A percentile compares a stretch with the other conserved stretches of the same genome.
These are phyloP conservation scores for Arrhopalites spinosus DNA, from an alignment of 2,888 invertebrate genomes.

Conservation along the genomic window DNA sequence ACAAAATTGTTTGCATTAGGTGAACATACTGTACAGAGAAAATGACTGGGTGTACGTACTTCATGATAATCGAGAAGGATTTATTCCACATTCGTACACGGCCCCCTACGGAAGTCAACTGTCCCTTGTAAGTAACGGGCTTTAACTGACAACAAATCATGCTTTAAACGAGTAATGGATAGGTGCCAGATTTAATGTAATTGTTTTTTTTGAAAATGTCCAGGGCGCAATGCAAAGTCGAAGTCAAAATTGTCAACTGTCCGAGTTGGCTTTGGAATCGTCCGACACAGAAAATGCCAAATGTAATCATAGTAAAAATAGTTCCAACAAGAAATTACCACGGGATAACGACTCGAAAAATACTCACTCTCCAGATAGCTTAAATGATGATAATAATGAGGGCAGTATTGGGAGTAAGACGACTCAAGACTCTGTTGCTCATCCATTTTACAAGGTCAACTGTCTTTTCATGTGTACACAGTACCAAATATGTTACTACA, in stretches of 20 bases:
- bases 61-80: constrained; percentile 73
- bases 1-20: too few relatives aligned
- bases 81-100: constrained; percentile 92
- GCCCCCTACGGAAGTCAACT: constrained; percentile 79
- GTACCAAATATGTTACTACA: too few relatives aligned
- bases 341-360: constrained; percentile 34
- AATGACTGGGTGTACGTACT: constrained; percentile 98
- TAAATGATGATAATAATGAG: constrained; percentile 27
- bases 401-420: constrained; percentile 34
- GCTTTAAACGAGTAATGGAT: too few relatives aligned
- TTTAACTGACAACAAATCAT: too few relatives aligned
- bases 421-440: constrained; percentile 52
- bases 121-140: too few relatives aligned
- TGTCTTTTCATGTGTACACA: neutral
- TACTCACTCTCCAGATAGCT: constrained; percentile 26
- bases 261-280: constrained; percentile 70
- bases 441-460: constrained; percentile 66
- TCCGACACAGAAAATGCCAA: constrained; percentile 43
- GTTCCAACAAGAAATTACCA: neutral
- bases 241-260: too few relatives aligned
- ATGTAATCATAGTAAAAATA: constrained; percentile 11
- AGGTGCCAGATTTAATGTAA: too few relatives aligned
- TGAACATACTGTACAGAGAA: constrained; percentile 91
- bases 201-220: too few relatives aligned
- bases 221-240: too few relatives aligned